Conservation (phyloP, 2,113 vertebrate genomes). For the Pungitius pungitius region DNA sequence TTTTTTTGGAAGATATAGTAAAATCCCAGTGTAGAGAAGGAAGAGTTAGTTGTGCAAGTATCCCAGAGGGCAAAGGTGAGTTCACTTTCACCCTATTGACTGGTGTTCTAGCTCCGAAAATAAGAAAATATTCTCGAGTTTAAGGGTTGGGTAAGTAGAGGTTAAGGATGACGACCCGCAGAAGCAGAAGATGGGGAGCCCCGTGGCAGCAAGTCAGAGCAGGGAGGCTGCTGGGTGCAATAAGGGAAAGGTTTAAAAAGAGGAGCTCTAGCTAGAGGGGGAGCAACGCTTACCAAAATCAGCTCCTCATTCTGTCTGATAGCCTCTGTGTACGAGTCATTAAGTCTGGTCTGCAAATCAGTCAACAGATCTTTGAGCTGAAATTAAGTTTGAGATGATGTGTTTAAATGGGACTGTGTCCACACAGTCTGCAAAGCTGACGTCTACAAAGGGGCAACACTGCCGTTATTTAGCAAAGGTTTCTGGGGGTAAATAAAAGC, state of each 20-base stretch:
- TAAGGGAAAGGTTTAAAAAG: conserved; percentile 13
- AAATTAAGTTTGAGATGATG: conserved; percentile 92
- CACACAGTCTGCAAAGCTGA: conserved; percentile 31
- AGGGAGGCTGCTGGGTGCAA: conserved; percentile 16
- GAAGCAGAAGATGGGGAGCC: conserved; percentile 30
- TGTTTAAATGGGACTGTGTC: conserved; percentile 65
- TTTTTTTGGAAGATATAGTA: not conserved
- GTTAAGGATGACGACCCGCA: conserved; percentile 49
- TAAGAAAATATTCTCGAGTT: not conserved
- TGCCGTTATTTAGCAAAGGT: not conserved
- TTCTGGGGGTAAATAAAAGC: not conserved
- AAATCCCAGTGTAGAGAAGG: conserved; percentile 24
- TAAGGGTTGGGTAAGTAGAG: not conserved
- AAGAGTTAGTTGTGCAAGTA: conserved; percentile 37
- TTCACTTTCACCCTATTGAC: conserved; percentile 49
- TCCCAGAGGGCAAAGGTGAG: conserved; percentile 8
- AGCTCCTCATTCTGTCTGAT: conserved; percentile 99
- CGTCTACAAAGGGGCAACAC: not conserved
- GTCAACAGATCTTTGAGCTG: conserved; percentile 99
- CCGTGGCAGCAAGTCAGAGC: conserved; percentile 11
- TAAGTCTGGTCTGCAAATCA: conserved; percentile 99
- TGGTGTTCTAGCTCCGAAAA: not conserved
- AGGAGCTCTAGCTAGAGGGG: conserved; percentile 55
- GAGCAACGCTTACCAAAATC: conserved; percentile 92
- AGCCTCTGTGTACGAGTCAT: conserved; percentile 98